Evolutionary conservation across 2,888 invertebrate genomes (phyloP), one percentile per base, ranked within the genome.

Genomic region (Acrobasis repandana): DNA sequence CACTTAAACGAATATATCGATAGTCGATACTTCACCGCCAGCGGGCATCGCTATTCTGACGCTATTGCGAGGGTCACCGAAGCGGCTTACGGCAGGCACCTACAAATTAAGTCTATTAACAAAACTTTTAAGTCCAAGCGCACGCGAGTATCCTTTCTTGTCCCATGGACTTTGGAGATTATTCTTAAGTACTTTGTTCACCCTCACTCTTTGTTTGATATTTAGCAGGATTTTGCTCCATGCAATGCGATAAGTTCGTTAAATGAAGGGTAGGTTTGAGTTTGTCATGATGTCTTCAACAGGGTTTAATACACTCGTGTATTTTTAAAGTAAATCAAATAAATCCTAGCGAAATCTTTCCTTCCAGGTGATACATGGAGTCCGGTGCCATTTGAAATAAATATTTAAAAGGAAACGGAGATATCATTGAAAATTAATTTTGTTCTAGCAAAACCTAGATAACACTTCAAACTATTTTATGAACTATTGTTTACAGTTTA

Each of bases 81-180:
- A 90, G 86, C 88, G 82, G 89, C 89, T 90, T 88, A 90, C 75
- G 75, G 68, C 71, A 77, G 81, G 79, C 80, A 85, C 84, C 88
- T 89, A 86, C 90, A 91, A 90, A 90, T 91, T 91, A 92, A 92
- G 90, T 89, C 90, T 87, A 91, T 90, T 90, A 88, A 88, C 77
- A 86, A 83, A 90, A 92, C 88, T 90, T 92, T 91, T 90, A 90
- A 90, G 91, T 90, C 92, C 88, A 81, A 80, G 82, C 85, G 82
- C 85, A 83, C 85, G 83, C 86, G 86, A 83, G 82, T 90, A 88
- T 86, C 88, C 87, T 85, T 90, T 90, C 91, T 92, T 91, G 88
- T 83, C 79, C 80, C 71, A 72, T 75, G 60, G 85, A 89, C 85
- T 90, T 89, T 76, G 85, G 78, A 78, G 91, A 87, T 92, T 91